A percentile compares a stretch with the other conserved stretches of the same genome.
Evolutionary conservation across 2,113 vertebrate genomes (phyloP).

Genomic region (Plectropomus leopardus): DNA sequence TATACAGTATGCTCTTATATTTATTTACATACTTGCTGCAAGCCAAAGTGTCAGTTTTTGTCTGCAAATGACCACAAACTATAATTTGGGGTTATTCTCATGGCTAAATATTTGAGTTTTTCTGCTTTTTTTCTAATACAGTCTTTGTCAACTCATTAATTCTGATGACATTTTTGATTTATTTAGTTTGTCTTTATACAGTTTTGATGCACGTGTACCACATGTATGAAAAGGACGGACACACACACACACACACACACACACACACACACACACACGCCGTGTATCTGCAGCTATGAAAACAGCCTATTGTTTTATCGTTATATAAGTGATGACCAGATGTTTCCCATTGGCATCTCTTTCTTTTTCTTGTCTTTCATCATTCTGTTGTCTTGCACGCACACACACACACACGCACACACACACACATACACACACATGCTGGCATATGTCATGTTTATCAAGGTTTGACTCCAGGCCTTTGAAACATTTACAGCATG

Average conservation of each 20-base stretch:
- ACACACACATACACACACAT: conserved; percentile 1
- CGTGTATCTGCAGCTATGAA: conserved; percentile 43
- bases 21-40: background rate
- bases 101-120: background rate
- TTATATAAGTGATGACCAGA: conserved; percentile 73
- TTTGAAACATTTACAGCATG: conserved; percentile 77
- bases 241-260: conserved; percentile 26
- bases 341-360: conserved; percentile 73
- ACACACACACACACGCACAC: conserved; percentile 9
- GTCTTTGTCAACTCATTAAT: background rate
- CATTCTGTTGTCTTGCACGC: conserved; percentile 11
- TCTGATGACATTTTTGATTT: background rate
- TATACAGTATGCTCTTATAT: background rate
- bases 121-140: background rate
- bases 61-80: background rate
- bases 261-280: conserved; percentile 29
- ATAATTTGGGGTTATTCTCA: background rate
- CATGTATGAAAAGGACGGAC: conserved; percentile 12
- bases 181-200: background rate
- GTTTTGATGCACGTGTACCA: conserved; percentile 8
- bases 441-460: conserved; percentile 22
- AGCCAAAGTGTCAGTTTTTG: background rate
- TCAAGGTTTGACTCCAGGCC: conserved; percentile 39
- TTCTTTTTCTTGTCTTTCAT: conserved; percentile 52
- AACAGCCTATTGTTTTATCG: conserved; percentile 59